These are phyloP conservation scores for Poecilia gillii DNA, from an alignment of 2,797 vertebrate genomes.

Conservation along the genomic window DNA sequence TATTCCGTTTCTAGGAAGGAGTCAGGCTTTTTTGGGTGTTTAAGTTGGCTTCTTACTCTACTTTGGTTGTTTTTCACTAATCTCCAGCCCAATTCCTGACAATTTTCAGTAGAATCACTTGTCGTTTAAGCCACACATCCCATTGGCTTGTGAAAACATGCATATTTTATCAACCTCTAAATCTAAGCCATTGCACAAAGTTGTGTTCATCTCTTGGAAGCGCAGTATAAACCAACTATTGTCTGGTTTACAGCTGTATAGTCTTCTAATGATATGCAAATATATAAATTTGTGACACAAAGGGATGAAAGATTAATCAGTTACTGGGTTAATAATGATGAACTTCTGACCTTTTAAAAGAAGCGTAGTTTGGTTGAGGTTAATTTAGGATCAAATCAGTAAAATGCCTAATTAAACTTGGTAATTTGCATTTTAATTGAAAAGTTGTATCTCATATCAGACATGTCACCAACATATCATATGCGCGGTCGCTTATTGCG, in stretches of 20 bases:
- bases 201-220: neutral
- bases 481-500: neutral
- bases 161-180: neutral
- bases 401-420: neutral
- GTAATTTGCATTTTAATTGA: slow-evolving; percentile 4
- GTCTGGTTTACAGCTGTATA: neutral
- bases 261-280: neutral
- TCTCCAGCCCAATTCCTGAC: neutral
- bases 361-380: neutral
- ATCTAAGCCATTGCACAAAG: neutral
- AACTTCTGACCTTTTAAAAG: neutral
- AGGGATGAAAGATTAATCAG: neutral
- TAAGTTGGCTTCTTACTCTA: neutral
- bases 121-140: neutral
- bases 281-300: neutral
- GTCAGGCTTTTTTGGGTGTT: neutral
- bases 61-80: neutral
- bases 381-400: slow-evolving; percentile 5
- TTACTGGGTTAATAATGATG: neutral
- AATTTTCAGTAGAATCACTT: neutral
- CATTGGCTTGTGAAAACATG: neutral
- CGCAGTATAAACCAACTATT: neutral
- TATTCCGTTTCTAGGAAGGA: neutral
- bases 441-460: neutral
- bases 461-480: slow-evolving; percentile 1